These are phyloP conservation scores for Anguilla rostrata DNA, from an alignment of 2,113 vertebrate genomes.

Conservation along the genomic window DNA sequence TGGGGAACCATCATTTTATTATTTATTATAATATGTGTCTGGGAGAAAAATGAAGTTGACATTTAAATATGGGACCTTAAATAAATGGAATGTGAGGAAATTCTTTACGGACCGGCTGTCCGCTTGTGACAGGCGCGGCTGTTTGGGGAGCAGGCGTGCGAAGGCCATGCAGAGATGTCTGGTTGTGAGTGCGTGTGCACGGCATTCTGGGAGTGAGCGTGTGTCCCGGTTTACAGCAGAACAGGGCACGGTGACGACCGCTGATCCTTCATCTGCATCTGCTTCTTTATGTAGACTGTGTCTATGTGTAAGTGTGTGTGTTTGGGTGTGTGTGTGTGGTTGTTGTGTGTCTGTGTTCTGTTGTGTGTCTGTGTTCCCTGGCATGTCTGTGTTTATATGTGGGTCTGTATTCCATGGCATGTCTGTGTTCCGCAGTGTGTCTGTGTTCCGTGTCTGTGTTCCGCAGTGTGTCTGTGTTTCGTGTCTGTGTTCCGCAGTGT, in stretches of 20 bases:
- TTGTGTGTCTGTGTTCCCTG: neutral
- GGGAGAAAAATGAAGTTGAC: neutral
- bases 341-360: neutral
- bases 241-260: neutral
- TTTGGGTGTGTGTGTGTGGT: neutral
- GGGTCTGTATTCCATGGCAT: neutral
- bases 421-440: neutral
- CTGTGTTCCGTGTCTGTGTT: neutral
- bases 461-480: neutral
- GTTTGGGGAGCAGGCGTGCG: neutral
- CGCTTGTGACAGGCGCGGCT: neutral
- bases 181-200: neutral
- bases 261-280: neutral
- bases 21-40: neutral
- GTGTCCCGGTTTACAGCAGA: neutral
- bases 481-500: slow-evolving; percentile 6
- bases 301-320: neutral
- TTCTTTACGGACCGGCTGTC: neutral
- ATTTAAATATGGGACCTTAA: neutral
- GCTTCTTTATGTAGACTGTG: neutral
- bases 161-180: neutral
- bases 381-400: neutral
- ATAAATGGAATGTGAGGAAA: neutral
- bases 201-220: neutral
- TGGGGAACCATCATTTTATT: neutral